Base-by-base conservation (phyloP, 2,888 invertebrate species). In the Arge pagana region DNA sequence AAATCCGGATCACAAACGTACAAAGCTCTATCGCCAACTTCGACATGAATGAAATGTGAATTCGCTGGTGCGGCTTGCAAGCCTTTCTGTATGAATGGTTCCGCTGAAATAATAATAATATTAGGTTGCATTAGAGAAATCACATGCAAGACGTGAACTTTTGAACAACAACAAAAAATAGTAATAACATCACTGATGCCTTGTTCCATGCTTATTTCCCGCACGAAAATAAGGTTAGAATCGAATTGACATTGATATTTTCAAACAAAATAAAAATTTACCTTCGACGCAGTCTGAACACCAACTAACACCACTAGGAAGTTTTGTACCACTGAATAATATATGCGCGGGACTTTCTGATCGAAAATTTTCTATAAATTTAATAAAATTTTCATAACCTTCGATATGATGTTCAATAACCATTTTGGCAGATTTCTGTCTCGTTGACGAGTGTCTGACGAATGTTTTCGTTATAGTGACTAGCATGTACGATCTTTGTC, bases 241-340 rank as follows among this genome's bases (percentile, higher is more conserved):
- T n/a, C n/a, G n/a, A n/a, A n/a, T n/a, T n/a, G n/a, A 36, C 36
- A 36, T n/a, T 10, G 8, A n/a, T 41, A 23, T 52, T 40, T n/a
- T 30, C 37, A 15, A 18, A 36, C 35, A n/a, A 30, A 54, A 37
- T 50, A 42, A 13, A 26, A 33, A 62, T 74, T 78, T 82, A 92
- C 92, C 91, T 79, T 82, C 82, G 10, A 88, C 87, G 76, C 95
- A 95, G 74, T 95, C 95, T 0, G 88, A 85, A 68, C 95, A 95
- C 95, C 95, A 95, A 73, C 92, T 94, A 50, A 82, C 75, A 0
- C 92, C 93, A 61, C 81, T 77, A 0, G 81, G 72, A 42, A 81
- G 70, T 74, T 86, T 86, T 30, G 82, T 79, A 15, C 90, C 90
- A 59, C 81, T 83, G 68, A 87, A 90, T 63, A 85, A 82, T 43